These are phyloP conservation scores for Nerophis ophidion DNA, from an alignment of 2,113 vertebrate species.

Conservation along the genomic window DNA sequence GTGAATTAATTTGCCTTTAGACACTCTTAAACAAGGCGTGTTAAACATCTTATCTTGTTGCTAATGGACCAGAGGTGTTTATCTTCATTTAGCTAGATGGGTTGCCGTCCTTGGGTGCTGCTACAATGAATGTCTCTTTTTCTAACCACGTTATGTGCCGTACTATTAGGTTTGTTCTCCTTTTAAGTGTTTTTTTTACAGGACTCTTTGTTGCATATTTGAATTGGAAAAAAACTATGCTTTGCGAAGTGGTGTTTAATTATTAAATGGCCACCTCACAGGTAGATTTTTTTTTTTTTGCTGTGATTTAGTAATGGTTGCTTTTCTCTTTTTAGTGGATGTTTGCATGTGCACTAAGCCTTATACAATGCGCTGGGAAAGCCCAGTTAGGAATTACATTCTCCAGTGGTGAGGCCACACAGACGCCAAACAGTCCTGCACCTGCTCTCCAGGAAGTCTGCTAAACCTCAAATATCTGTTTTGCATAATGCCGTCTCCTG, in stretches of 20 bases:
- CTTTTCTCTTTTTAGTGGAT: conserved; percentile 27
- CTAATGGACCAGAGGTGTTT: conserved; percentile 76
- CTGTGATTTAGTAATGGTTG: conserved; percentile 22
- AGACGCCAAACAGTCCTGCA: conserved; percentile 30
- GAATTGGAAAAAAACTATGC: conserved; percentile 18
- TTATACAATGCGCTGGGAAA: conserved; percentile 6
- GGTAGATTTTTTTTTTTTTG: background rate
- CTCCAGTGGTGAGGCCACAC: conserved; percentile 14
- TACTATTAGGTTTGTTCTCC: conserved; percentile 20
- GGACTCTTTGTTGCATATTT: conserved; percentile 33
- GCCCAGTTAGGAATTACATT: conserved; percentile 24
- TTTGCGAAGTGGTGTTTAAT: conserved; percentile 9
- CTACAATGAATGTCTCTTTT: conserved; percentile 44
- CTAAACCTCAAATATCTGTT: conserved; percentile 12
- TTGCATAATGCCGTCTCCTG: conserved; percentile 3
- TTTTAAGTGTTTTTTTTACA: conserved; percentile 46
- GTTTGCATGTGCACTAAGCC: conserved; percentile 27
- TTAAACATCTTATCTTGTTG: conserved; percentile 76
- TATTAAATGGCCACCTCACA: conserved; percentile 4
- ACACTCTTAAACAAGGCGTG: conserved; percentile 75
- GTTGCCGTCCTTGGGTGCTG: conserved; percentile 59
- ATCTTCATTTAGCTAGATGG: conserved; percentile 72
- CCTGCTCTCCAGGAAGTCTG: conserved; percentile 21
- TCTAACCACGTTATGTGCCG: conserved; percentile 31
- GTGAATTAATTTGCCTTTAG: conserved; percentile 78